Base-by-base conservation (phyloP, 2,797 vertebrate species). In the Synanceia verrucosa region DNA sequence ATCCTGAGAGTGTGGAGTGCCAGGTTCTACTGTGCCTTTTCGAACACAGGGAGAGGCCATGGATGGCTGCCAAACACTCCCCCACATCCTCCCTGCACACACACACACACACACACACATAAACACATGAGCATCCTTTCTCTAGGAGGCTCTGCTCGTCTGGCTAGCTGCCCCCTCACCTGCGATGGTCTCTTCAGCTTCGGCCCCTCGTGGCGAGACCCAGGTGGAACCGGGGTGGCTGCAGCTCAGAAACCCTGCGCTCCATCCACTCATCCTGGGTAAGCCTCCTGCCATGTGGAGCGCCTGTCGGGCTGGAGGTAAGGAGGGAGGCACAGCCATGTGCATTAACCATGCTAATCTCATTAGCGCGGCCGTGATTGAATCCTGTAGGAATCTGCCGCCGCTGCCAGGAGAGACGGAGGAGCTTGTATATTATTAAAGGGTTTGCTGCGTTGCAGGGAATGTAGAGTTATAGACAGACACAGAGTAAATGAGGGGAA, bases 281-380 rank as follows among this genome's bases (percentile, higher is more conserved):
- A 28, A n/a, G 37, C 62, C 63, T 59, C 31, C 47, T 39, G 51
- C 44, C 29, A 39, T 13, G 65, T 51, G 68, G 28, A 26, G 55
- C 0, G 56, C 65, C 65, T 39, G 67, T 53, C 18, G 78, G 57
- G 67, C 70, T 60, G 44, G 33, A 52, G 46, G 44, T 24, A 60
- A 57, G 39, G 69, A 68, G 34, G 34, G 59, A 70, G 62, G 24
- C 63, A 29, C 78, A 78, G 66, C 52, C 24, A 9, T 75, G 79
- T 67, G 78, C 83, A 84, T 91, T 89, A 87, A 76, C 84, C 84
- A 78, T 87, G 86, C 79, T 89, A 90, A 90, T 89, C 89, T 86
- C 70, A 88, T 91, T 91, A 89, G 81, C 8, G 63, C 4, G 28
- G 77, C 82, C 78, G 29, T 87, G 91, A 91, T 87, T 90, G 86